Evolutionary conservation across 2,888 invertebrate species (phyloP).

Genomic region (Malachius bipustulatus): DNA sequence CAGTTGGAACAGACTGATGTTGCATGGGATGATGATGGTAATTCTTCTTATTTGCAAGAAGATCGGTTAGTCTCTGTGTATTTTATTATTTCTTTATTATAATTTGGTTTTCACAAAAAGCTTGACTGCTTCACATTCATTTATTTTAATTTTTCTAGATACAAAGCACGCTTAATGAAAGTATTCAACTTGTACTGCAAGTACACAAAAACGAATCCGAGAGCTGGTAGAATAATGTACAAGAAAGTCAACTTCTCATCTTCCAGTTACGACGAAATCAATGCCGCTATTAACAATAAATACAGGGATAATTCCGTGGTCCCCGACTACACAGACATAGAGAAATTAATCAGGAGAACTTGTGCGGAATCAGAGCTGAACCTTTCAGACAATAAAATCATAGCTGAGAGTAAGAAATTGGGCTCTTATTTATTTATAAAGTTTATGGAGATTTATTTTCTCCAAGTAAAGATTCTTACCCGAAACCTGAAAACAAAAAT

Average conservation of each 20-base stretch:
- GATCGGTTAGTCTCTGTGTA: too few relatives aligned
- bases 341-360: slow-evolving; percentile 25
- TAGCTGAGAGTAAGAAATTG: slow-evolving; percentile 26
- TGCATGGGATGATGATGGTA: slow-evolving; percentile 56
- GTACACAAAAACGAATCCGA: slow-evolving; percentile 26
- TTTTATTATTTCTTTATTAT: slow-evolving; percentile 8
- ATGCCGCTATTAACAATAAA: slow-evolving; percentile 26
- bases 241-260: slow-evolving; percentile 24
- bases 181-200: slow-evolving; percentile 26
- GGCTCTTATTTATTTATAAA: too few relatives aligned
- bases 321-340: slow-evolving; percentile 29
- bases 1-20: slow-evolving; percentile 57
- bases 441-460: too few relatives aligned
- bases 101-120: slow-evolving; percentile 2
- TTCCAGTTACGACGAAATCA: slow-evolving; percentile 26
- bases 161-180: slow-evolving; percentile 21
- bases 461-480: too few relatives aligned
- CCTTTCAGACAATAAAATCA: slow-evolving; percentile 23
- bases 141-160: slow-evolving; percentile 15
- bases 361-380: slow-evolving; percentile 21
- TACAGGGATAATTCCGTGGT: slow-evolving; percentile 27
- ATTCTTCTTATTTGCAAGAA: slow-evolving; percentile 59
- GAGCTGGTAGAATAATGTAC: slow-evolving; percentile 23
- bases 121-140: background rate
- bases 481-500: too few relatives aligned